Evolutionary conservation across 2,888 invertebrate species (phyloP), one percentile per base, ranked within the genome.

Genomic region (Drosophila limbata): DNA sequence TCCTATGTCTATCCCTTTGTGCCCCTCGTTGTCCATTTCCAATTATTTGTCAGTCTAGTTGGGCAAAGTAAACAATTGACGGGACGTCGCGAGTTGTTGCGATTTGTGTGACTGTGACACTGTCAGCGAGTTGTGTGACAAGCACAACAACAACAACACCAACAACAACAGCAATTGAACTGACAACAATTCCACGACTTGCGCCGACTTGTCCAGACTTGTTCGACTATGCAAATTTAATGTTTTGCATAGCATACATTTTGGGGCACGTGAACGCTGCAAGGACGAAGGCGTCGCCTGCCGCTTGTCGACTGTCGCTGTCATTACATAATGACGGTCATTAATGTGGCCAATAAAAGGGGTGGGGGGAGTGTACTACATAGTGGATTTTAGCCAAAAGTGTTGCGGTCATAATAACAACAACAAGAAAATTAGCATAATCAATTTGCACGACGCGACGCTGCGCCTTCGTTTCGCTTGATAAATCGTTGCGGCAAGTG

Each of bases 401-500:
- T 76, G 73, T 69, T 75, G 73, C 68, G 73, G 73, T 63, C 77
- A 77, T 63, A 57, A 50, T 19, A 69, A 65, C 25, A 25, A 50
- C 33, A 69, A 62, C 45, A 51, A 59, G 31, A 42, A 70, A 88
- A 86, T 86, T 86, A 86, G 81, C 85, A 85, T 86, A 86, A 86
- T 86, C 88, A 86, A 86, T 86, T 86, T 86, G 81, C 61, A 69
- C 51, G 51, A 35, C 62, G 69, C 73, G 69, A 17, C 48, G 69
- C 77, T 73, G 76, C 81, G 70, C 71, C 78, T 72, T 78, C 71
- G 78, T 69, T 78, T 83, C 65, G 76, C 69, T 86, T 84, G 84
- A 84, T 84, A 86, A 84, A 86, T 84, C 75, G 84, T 86, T 84
- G 84, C 84, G 84, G 84, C 87, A 84, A 83, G 86, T 80, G 73